A percentile compares a stretch with the other conserved stretches of the same genome.
These are phyloP conservation scores for Zaprionus nigranus DNA, from an alignment of 1,140 invertebrate species.

Conservation along the genomic window DNA sequence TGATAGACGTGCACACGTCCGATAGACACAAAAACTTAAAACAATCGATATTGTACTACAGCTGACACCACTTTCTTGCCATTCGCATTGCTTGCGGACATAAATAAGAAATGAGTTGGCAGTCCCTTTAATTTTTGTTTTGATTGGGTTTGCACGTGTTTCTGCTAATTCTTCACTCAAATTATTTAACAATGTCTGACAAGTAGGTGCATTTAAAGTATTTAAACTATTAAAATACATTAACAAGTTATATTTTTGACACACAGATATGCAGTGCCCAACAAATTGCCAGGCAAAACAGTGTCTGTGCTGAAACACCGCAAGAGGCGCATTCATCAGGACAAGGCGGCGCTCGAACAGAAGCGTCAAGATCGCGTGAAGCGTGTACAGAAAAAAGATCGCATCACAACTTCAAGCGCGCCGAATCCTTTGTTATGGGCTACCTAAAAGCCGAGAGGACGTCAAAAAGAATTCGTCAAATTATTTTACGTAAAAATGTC, in stretches of 20 bases:
- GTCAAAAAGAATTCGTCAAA: constrained; percentile 73
- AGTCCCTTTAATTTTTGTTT: constrained; percentile 65
- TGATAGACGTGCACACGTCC: neutral
- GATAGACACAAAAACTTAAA: neutral
- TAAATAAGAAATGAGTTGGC: constrained; percentile 11
- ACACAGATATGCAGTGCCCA: constrained; percentile 80
- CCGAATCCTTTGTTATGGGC: constrained; percentile 81
- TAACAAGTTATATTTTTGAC: neutral
- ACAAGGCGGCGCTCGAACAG: constrained; percentile 73
- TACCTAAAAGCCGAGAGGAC: constrained; percentile 80
- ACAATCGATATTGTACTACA: constrained; percentile 16
- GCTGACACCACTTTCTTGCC: neutral
- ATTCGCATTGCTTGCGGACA: neutral
- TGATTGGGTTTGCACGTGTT: constrained; percentile 68
- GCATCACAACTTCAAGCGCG: constrained; percentile 77
- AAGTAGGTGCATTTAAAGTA: constrained; percentile 53
- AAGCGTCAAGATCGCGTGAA: constrained; percentile 65
- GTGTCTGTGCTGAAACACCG: constrained; percentile 80
- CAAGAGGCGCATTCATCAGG: constrained; percentile 75
- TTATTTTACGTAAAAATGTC: constrained; percentile 66
- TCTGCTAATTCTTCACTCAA: constrained; percentile 7
- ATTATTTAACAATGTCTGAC: constrained; percentile 66
- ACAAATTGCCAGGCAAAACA: constrained; percentile 84
- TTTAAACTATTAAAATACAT: neutral
- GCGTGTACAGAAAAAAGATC: constrained; percentile 40